A percentile compares a stretch with the other conserved stretches of the same genome.
These are phyloP conservation scores for Axinella damicornis DNA, from an alignment of 37 sponge, comb jelly and placozoan species.

Conservation along the genomic window DNA sequence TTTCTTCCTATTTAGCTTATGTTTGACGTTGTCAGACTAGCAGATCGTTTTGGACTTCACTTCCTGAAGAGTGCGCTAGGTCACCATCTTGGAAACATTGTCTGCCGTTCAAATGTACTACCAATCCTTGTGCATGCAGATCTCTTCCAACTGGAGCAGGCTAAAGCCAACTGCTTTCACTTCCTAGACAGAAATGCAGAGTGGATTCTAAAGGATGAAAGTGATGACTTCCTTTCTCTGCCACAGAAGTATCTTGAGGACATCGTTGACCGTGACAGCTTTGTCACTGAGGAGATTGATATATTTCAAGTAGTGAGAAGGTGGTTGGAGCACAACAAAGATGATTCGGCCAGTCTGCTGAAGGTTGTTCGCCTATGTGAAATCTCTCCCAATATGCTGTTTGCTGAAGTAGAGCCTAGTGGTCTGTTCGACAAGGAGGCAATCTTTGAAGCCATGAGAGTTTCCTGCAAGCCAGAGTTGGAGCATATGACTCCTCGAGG, in stretches of 20 bases:
- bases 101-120: slow-evolving; percentile 39
- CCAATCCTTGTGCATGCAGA: slow-evolving; percentile 29
- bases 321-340: slow-evolving; percentile 23
- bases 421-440: neutral
- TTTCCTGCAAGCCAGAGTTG: slow-evolving; percentile 1
- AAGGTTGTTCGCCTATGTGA: slow-evolving; percentile 23
- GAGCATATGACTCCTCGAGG: slow-evolving; percentile 36
- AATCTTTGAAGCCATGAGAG: slow-evolving; percentile 11
- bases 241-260: neutral
- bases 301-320: neutral
- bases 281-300: neutral
- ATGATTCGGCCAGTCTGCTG: neutral
- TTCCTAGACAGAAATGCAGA: slow-evolving; percentile 43
- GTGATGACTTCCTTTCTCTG: no score
- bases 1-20: slow-evolving; percentile 38
- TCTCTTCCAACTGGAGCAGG: slow-evolving; percentile 3
- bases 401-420: neutral
- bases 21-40: slow-evolving; percentile 56
- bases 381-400: slow-evolving; percentile 15
- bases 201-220: neutral
- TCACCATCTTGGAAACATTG: slow-evolving; percentile 30
- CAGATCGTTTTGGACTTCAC: slow-evolving; percentile 54
- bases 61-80: slow-evolving; percentile 49
- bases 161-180: slow-evolving; percentile 19
- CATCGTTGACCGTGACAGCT: slow-evolving; percentile 24